Evolutionary conservation across 2,888 invertebrate genomes (phyloP), one percentile per base, ranked within the genome.

Genomic region (Drosophila prolongata): DNA sequence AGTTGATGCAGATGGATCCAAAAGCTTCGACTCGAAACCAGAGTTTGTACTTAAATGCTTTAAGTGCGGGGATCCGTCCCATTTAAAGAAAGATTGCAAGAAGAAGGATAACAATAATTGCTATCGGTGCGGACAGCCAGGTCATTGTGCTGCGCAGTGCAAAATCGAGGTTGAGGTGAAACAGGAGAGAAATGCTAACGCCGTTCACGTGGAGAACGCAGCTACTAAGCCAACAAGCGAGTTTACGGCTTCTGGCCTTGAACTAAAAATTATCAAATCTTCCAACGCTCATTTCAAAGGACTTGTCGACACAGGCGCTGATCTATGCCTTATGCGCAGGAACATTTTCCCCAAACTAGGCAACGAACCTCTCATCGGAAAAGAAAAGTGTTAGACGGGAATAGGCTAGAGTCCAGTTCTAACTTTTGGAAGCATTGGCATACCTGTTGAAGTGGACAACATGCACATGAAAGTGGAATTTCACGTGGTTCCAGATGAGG

Each of bases 141-240:
- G 24, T 14, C 38, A 52, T 38, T 24, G 52, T 11, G 38, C 14
- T 53, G 52, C 38, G 14, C 52, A 53, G 11, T 52, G 27, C 11
- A 53, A n/a, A n/a, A 11, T 6, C 27, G 24, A 50, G 13, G 11
- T 50, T 8, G 49, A 14, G n/a, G 38, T 40, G 1, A 27, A 27
- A 14, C 53, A 53, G 24, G 27, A 27, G 14, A 38, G 14, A 6
- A 53, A 27, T 2, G 24, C 52, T 6, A 37, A 50, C n/a, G n/a
- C 50, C 5, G 13, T 24, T 37, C 13, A 50, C 9, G 13, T 52
- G 11, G 10, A 52, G 52, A 52, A 14, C 24, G 24, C 6, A 27
- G 24, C 52, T 6, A 2, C 11, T 4, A 37, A 38, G n/a, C 40
- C 53, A 14, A 40, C 27, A 27, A 27, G 38, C 11, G 14, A 30